phyloP scores from a whole-genome alignment of 2,797 vertebrate species.

The Eurystomus glaucurus region DNA sequence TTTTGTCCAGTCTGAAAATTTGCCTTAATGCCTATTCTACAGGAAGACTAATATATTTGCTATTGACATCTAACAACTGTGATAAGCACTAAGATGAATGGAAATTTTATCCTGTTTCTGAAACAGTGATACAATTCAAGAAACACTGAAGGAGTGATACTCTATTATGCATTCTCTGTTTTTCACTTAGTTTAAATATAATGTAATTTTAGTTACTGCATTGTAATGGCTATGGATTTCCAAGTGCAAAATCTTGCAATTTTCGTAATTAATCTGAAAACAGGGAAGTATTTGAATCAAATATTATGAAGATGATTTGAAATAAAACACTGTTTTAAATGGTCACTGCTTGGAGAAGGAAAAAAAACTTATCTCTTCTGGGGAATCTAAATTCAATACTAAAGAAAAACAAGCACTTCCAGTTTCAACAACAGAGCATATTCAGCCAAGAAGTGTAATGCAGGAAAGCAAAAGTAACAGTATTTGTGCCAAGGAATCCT shows the following conservation, averaged over 20 bases:
- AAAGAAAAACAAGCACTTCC: neutral
- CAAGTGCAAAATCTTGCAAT: neutral
- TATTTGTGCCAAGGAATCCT: neutral
- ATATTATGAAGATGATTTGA: neutral
- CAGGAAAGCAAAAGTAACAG: neutral
- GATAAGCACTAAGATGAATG: neutral
- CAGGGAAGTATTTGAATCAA: neutral
- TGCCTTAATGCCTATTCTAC: neutral
- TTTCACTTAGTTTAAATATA: neutral
- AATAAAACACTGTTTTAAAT: neutral
- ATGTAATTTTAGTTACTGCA: neutral
- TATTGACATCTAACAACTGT: neutral
- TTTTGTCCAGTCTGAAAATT: neutral
- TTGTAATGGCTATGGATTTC: neutral
- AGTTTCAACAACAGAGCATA: neutral
- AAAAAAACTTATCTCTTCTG: neutral
- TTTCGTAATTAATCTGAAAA: neutral
- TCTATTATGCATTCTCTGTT: neutral
- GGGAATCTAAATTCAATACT: neutral
- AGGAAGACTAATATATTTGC: neutral
- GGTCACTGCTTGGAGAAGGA: neutral
- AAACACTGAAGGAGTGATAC: neutral
- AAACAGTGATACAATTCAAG: neutral
- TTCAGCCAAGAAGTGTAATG: neutral
- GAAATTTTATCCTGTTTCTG: neutral